Evolutionary conservation across 2,113 vertebrate species (phyloP).

Genomic region (Anthoscopus minutus): DNA sequence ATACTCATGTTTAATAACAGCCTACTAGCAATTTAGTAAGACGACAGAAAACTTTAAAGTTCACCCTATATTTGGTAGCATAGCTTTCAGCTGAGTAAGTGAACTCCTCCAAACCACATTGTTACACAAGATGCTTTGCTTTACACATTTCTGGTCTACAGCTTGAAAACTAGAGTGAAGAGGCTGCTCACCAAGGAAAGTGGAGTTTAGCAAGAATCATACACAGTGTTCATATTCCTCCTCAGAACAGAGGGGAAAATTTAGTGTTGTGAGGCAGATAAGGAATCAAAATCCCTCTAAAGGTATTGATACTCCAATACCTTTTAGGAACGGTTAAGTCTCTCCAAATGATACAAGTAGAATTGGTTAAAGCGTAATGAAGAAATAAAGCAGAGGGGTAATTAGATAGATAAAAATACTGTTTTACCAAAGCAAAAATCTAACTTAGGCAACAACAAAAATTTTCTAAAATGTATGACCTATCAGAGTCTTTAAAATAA

Average conservation of each 20-base stretch:
- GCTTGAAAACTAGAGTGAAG: not conserved
- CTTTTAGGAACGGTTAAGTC: not conserved
- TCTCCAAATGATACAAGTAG: not conserved
- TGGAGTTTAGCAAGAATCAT: not conserved
- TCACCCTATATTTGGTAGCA: not conserved
- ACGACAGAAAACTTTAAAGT: not conserved
- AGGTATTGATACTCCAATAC: not conserved
- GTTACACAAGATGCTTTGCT: not conserved
- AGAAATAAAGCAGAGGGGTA: not conserved
- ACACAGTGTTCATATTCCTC: not conserved
- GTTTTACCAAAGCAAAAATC: not conserved
- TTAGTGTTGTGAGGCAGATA: not conserved
- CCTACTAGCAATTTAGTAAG: not conserved
- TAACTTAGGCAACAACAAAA: not conserved
- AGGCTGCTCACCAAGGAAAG: not conserved
- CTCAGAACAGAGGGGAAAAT: accelerated
- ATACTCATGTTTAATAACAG: not conserved
- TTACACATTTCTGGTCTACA: not conserved
- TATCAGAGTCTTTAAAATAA: not conserved
- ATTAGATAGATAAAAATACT: not conserved
- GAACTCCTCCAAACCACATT: not conserved
- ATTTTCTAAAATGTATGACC: not conserved
- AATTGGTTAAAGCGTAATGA: not conserved
- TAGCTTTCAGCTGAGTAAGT: not conserved
- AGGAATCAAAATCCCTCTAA: not conserved